Evolutionary conservation across 2,113 vertebrate genomes (phyloP), one percentile per base, ranked within the genome.

Genomic region (Cynopterus brachyotis): DNA sequence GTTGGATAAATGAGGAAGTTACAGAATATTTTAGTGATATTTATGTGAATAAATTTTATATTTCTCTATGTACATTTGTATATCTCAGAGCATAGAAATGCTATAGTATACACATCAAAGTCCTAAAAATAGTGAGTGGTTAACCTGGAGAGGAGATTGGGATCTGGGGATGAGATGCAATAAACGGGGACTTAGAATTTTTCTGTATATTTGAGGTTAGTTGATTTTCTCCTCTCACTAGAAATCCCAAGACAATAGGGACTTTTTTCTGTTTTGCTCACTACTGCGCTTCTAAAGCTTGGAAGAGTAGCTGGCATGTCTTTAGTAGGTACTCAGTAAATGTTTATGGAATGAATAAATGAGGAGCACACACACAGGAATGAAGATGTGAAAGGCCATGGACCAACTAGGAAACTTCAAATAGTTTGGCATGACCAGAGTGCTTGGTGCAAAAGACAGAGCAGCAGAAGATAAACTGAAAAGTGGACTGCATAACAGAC

Each of bases 21-120:
- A 6, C 5, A 50, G 35, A 72, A 45, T 95, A 57, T 84, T 95
- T 82, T 83, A 47, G 35, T 87, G 45, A 42, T 69, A 50, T 35
- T 85, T 62, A 87, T 73, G 20, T 95, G 30, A 96, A 73, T 42
- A 88, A 95, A 81, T 78, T 76, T 32, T 53, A 30, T 32, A 70
- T 75, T 94, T 94, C 32, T 72, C 6, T 81, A 50, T 47, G 8
- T 91, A n/a, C 8, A 89, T 37, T 83, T 72, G 69, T 50, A 70
- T 75, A 90, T 81, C 32, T 95, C 7, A 80, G 81, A 89, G 45
- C 45, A 79, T 53, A 37, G 40, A 64, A 92, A 86, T 32, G 22
- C 62, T 55, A 93, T n/a, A 55, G 26, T 45, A 81, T 69, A 83
- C 3, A 80, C 50, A 47, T 22, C 22, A 17, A 94, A 42, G 20